Conservation (phyloP, 2,113 vertebrate genomes). For the Ciconia stormi region DNA sequence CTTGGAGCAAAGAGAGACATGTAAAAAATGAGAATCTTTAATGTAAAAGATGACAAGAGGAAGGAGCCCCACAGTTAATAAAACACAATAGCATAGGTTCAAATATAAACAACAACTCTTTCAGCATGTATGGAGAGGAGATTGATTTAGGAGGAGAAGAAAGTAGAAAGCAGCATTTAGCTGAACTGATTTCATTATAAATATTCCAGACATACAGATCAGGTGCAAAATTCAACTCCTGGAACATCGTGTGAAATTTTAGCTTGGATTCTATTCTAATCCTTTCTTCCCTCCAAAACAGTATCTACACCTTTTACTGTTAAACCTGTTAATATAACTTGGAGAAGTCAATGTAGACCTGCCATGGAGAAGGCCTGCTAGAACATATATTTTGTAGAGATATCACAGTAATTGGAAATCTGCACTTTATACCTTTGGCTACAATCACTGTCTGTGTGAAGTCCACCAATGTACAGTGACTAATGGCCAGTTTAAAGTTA, state of each 20-base stretch:
- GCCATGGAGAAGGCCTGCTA: neutral
- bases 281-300: neutral
- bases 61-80: neutral
- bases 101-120: neutral
- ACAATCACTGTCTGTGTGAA: neutral
- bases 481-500: neutral
- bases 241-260: neutral
- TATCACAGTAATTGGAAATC: neutral
- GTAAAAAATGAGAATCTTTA: neutral
- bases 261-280: neutral
- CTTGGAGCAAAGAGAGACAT: neutral
- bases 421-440: neutral
- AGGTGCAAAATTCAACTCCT: neutral
- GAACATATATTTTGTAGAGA: neutral
- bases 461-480: neutral
- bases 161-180: neutral
- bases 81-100: neutral
- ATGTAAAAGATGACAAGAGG: neutral
- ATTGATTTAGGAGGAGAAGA: neutral
- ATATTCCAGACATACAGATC: neutral
- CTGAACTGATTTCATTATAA: neutral
- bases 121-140: neutral
- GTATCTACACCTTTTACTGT: neutral
- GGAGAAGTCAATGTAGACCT: neutral
- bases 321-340: neutral